Evolutionary conservation across 2,888 invertebrate species (phyloP).

Genomic region (Lampropteryx suffumata): DNA sequence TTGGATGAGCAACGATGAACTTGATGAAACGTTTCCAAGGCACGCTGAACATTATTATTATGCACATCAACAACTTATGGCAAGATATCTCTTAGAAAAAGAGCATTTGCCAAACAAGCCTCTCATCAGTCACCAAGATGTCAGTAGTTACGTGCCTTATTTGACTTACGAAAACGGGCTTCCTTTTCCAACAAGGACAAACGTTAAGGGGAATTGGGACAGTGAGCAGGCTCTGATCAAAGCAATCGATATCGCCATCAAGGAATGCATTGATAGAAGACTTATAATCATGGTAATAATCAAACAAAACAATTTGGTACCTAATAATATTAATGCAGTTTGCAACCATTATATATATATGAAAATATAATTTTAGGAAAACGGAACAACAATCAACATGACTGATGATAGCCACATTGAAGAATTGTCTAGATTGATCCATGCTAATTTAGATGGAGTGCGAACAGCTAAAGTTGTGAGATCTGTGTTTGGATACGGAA

Average conservation of each 20-base stretch:
- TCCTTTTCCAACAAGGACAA: slow-evolving; percentile 62
- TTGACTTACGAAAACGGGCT: slow-evolving; percentile 68
- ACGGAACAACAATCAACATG: slow-evolving; percentile 59
- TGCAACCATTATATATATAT: too few relatives aligned
- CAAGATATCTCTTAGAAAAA: slow-evolving; percentile 64
- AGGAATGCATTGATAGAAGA: slow-evolving; percentile 65
- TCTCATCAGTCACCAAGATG: slow-evolving; percentile 34
- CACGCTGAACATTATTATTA: slow-evolving; percentile 69
- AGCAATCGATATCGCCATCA: slow-evolving; percentile 64
- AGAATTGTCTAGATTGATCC: slow-evolving; percentile 61
- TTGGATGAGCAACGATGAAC: slow-evolving; percentile 80
- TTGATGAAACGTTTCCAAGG: slow-evolving; percentile 57
- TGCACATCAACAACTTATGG: slow-evolving; percentile 62
- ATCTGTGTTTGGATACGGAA: slow-evolving; percentile 63
- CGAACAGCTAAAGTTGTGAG: slow-evolving; percentile 61
- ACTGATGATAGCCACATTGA: slow-evolving; percentile 64
- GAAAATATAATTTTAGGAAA: slow-evolving; percentile 47
- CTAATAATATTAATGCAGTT: too few relatives aligned
- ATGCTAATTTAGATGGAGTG: slow-evolving; percentile 64
- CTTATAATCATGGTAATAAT: slow-evolving; percentile 60
- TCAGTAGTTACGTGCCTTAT: slow-evolving; percentile 57
- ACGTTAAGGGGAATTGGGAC: slow-evolving; percentile 46
- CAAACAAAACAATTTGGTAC: too few relatives aligned
- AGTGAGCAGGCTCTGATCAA: slow-evolving; percentile 56
- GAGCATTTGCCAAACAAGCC: slow-evolving; percentile 48